Evolutionary conservation across 2,797 vertebrate species (phyloP), one percentile per base, ranked within the genome.

Genomic region (Loris lydekkerianus): DNA sequence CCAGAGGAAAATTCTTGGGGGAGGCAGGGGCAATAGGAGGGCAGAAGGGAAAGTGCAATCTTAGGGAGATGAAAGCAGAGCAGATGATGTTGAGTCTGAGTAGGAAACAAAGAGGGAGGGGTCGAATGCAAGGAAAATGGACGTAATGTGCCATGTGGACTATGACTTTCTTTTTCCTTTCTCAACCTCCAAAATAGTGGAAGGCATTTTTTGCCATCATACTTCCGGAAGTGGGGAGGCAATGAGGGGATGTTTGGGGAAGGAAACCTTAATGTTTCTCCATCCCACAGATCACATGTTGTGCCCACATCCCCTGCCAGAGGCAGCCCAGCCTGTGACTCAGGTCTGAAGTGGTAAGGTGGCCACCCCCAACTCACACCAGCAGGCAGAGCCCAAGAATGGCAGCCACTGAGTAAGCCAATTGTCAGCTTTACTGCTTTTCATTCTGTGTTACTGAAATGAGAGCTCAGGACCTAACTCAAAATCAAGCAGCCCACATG

Each of bases 251-350:
- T 15, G 78, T 10, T 53, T 49, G 60, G 37, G 40, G 84, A 61
- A 53, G 34, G 91, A 80, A 80, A 75, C 0, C 23, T 60, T 53
- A 17, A 18, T 4, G 18, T 31, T 70, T 82, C 65, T 90, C 60
- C 46, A 0, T 56, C 31, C 88, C 53, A 84, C 96, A 84, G 29
- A 9, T 84, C 94, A 96, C 92, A 65, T 94, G 97, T 75, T 60
- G 29, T 72, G 65, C 72, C 93, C 97, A 94, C 93, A 91, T 65
- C 90, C 87, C 92, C 29, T 20, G 53, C 27, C 8, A 31, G 10
- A 56, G 63, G 70, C 70, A 83, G 84, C 80, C 80, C 29, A 21
- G 91, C 15, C 83, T 37, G 37, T 86, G 93, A 97, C 94, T 97
- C 97, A 92, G 72, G 49, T 58, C 69, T 27, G 15, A 61, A 11